These are phyloP conservation scores for Agonopterix arenella DNA, from an alignment of 2,888 invertebrate genomes.

Conservation along the genomic window DNA sequence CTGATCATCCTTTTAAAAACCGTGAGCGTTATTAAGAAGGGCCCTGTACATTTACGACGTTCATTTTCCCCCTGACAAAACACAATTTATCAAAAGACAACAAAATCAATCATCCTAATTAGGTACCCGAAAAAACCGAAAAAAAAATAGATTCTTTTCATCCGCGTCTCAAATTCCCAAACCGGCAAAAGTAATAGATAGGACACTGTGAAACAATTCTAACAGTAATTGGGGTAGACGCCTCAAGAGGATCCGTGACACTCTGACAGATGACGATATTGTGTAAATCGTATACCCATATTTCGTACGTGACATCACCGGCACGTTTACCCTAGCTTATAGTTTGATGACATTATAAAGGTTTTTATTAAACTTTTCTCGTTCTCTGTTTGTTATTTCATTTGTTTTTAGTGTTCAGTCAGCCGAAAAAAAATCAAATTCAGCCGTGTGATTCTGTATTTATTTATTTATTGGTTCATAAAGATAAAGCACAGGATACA, in stretches of 20 bases:
- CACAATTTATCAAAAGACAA: constrained; percentile 2
- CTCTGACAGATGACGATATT: constrained; percentile 65
- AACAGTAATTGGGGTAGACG: constrained; percentile 61
- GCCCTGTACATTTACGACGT: neutral
- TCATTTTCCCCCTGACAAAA: neutral
- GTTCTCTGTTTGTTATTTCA: too few species aligned
- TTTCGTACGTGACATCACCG: constrained; percentile 40
- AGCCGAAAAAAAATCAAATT: too few species aligned
- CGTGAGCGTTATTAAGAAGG: too few species aligned
- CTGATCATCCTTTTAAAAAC: too few species aligned
- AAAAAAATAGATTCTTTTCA: constrained; percentile 48
- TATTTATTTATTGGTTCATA: too few species aligned
- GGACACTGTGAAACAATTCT: constrained; percentile 53
- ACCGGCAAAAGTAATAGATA: constrained; percentile 60
- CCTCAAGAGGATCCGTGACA: constrained; percentile 51
- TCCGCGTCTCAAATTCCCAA: constrained; percentile 46
- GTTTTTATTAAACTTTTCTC: neutral
- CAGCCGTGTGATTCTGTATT: too few species aligned
- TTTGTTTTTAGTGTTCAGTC: too few species aligned
- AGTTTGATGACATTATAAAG: neutral
- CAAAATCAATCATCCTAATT: constrained; percentile 53
- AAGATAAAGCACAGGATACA: too few species aligned
- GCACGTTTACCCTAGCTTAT: constrained; percentile 19
- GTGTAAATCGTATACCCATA: constrained; percentile 59
- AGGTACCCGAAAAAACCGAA: constrained; percentile 22